Evolutionary conservation across 2,797 vertebrate species (phyloP).

Genomic region (Myiothlypis coronata): DNA sequence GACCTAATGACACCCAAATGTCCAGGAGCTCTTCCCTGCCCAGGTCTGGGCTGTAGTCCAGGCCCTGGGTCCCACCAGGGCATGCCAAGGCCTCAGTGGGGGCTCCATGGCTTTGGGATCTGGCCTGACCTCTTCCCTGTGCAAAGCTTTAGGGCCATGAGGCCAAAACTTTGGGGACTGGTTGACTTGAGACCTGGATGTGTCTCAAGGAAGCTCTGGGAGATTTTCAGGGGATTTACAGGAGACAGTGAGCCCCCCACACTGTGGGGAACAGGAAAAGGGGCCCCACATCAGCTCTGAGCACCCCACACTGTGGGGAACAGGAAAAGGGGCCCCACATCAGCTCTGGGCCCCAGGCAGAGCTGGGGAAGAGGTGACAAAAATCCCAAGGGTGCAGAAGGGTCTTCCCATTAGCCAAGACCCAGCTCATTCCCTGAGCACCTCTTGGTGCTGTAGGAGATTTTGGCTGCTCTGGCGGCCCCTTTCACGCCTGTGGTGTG

Average conservation of each 20-base stretch:
- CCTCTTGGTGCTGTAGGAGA: not conserved
- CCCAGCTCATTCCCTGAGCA: not conserved
- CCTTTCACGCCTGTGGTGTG: rapidly evolving
- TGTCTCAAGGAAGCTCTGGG: not conserved
- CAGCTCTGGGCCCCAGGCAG: not conserved
- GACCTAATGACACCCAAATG: not conserved
- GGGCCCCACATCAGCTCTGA: not conserved
- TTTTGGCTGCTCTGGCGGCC: not conserved
- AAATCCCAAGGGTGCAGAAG: rapidly evolving
- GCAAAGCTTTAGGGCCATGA: not conserved
- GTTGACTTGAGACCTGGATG: no score
- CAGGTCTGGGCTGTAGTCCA: not conserved
- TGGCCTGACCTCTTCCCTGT: not conserved
- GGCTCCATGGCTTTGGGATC: rapidly evolving
- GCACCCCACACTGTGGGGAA: rapidly evolving
- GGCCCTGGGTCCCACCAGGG: not conserved
- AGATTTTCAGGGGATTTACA: not conserved
- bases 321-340: no score
- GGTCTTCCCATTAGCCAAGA: not conserved
- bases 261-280: no score
- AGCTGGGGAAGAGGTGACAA: not conserved
- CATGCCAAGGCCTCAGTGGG: rapidly evolving
- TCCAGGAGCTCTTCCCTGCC: not conserved
- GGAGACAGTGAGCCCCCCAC: not conserved
- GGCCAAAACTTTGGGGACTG: rapidly evolving